Percentiles rank a stretch among this genome's conserved stretches.
Evolutionary conservation across 2,797 vertebrate species (phyloP).

Genomic region (Schizopygopsis pylzovi): DNA sequence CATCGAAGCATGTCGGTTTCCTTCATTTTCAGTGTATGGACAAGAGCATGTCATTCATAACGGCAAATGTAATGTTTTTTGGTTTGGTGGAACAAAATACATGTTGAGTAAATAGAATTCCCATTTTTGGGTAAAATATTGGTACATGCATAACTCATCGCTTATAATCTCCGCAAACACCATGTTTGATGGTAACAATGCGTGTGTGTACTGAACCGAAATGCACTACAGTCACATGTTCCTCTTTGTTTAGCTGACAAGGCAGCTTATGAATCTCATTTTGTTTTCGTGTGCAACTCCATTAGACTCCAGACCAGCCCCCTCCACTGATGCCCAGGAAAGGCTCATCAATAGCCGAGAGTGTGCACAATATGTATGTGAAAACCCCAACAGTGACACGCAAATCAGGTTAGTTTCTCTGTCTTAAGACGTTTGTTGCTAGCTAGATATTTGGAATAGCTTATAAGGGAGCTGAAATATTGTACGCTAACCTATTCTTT

Average conservation of each 20-base stretch:
- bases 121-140: neutral
- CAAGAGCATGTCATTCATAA: neutral
- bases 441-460: neutral
- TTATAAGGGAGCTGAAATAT: neutral
- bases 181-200: neutral
- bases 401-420: conserved; percentile 37
- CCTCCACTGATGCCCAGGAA: conserved; percentile 68
- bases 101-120: neutral
- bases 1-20: neutral
- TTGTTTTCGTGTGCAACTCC: conserved; percentile 18
- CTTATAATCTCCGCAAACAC: neutral
- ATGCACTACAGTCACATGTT: neutral
- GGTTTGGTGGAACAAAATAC: neutral
- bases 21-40: neutral
- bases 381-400: conserved; percentile 38
- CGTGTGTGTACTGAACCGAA: neutral
- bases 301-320: conserved; percentile 25
- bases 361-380: conserved; percentile 70
- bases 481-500: neutral
- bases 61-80: neutral
- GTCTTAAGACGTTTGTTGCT: neutral
- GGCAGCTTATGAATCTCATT: neutral
- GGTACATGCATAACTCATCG: neutral
- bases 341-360: accelerated
- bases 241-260: neutral